These are phyloP conservation scores for Bombus ignitus DNA, from an alignment of 1,140 invertebrate genomes.

Conservation along the genomic window DNA sequence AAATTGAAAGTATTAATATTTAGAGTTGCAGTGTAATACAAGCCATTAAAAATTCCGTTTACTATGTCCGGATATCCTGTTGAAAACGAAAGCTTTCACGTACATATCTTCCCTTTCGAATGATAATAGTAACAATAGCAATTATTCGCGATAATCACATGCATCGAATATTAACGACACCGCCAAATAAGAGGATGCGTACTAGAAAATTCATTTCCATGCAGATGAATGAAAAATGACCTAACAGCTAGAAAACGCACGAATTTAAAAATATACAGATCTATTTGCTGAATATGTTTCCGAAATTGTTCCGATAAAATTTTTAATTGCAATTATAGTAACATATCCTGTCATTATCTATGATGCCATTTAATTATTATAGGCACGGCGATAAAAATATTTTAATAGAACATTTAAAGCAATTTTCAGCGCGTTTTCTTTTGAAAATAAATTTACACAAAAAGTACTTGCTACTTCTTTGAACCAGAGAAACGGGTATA, in stretches of 20 bases:
- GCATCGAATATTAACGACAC: slow-evolving; percentile 13
- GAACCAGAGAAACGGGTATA: background rate
- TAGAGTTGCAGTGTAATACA: background rate
- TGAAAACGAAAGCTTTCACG: slow-evolving; percentile 38
- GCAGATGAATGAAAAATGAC: background rate
- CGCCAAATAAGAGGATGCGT: background rate
- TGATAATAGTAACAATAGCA: slow-evolving; percentile 9
- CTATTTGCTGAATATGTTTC: too few species aligned
- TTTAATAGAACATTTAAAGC: background rate
- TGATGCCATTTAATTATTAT: background rate
- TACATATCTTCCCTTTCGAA: background rate
- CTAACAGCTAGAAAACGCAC: background rate
- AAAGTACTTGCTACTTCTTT: background rate
- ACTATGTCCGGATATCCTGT: slow-evolving; percentile 28
- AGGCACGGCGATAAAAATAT: background rate
- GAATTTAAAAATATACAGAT: too few species aligned
- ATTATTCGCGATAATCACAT: slow-evolving; percentile 15
- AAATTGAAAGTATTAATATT: background rate
- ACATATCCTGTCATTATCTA: background rate
- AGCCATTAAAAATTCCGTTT: slow-evolving; percentile 17
- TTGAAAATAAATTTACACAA: background rate
- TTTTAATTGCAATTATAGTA: background rate
- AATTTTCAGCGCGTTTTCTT: background rate
- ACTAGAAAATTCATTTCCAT: background rate
- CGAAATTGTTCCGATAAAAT: too few species aligned